Evolutionary conservation across 2,797 vertebrate genomes (phyloP).

Genomic region (Sebastes wilsoni): DNA sequence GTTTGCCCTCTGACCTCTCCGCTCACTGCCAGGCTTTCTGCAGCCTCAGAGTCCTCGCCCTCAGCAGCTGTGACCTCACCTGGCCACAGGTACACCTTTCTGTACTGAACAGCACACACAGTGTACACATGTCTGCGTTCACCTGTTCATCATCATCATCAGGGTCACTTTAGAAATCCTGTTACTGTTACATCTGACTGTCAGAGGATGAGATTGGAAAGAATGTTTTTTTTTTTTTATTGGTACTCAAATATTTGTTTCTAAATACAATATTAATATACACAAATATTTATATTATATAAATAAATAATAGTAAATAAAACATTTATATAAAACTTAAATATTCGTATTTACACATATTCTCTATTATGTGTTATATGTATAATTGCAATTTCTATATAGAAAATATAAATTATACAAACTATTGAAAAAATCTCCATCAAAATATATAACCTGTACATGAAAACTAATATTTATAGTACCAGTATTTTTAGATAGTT

Average conservation of each 20-base stretch:
- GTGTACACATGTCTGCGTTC: no score
- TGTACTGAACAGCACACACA: background rate
- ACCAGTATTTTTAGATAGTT: background rate
- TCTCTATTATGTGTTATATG: background rate
- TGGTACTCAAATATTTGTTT: background rate
- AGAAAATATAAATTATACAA: background rate
- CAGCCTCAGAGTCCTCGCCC: slow-evolving; percentile 83
- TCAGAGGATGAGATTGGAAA: background rate
- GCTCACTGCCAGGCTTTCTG: slow-evolving; percentile 74
- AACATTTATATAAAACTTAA: background rate
- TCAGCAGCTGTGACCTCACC: slow-evolving; percentile 86
- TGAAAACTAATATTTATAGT: background rate
- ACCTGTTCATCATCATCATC: background rate
- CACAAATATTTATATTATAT: background rate
- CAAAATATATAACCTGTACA: accelerated
- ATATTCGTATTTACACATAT: background rate
- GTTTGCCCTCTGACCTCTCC: slow-evolving; percentile 69
- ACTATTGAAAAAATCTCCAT: no score
- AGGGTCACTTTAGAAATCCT: background rate
- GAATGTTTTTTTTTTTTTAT: background rate
- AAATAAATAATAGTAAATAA: background rate
- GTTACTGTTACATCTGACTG: background rate
- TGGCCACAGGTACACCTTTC: slow-evolving; percentile 88
- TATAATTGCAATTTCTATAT: background rate
- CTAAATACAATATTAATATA: background rate